phyloP scores from a whole-genome alignment of 2,113 vertebrate species.

The Piaya cayana region DNA sequence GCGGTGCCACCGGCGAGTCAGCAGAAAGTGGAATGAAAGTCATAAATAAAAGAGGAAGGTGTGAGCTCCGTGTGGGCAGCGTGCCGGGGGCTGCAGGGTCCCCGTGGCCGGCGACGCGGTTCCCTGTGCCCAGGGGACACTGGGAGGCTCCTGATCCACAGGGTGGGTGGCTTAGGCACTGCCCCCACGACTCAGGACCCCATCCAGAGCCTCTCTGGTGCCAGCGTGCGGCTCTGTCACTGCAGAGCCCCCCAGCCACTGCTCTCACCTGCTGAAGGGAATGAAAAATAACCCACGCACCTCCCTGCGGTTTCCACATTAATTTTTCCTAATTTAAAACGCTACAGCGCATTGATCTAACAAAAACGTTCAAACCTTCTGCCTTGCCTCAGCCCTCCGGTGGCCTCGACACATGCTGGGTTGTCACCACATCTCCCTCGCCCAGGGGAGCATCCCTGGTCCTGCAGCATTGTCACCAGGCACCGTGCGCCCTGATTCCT shows the following conservation, averaged over 20 bases:
- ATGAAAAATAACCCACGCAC: neutral
- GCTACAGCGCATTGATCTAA: constrained; percentile 17
- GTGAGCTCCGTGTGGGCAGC: neutral
- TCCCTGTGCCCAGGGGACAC: neutral
- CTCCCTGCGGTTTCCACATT: neutral
- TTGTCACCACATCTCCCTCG: neutral
- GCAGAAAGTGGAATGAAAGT: neutral
- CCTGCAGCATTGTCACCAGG: neutral
- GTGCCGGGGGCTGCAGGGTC: neutral
- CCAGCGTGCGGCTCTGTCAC: neutral
- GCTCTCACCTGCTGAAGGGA: neutral
- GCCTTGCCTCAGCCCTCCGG: neutral
- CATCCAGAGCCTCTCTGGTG: neutral
- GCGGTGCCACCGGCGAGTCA: neutral
- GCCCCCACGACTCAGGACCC: neutral
- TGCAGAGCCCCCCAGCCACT: fast-evolving
- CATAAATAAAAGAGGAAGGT: neutral
- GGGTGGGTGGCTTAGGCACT: neutral
- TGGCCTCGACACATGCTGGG: neutral
- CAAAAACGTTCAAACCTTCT: neutral
- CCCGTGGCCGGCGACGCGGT: no score
- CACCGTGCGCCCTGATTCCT: no score
- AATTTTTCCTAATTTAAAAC: constrained; percentile 17
- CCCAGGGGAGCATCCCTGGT: neutral
- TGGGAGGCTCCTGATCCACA: neutral